These are phyloP conservation scores for Atherinomorus stipes DNA, from an alignment of 2,113 vertebrate genomes.

Conservation along the genomic window DNA sequence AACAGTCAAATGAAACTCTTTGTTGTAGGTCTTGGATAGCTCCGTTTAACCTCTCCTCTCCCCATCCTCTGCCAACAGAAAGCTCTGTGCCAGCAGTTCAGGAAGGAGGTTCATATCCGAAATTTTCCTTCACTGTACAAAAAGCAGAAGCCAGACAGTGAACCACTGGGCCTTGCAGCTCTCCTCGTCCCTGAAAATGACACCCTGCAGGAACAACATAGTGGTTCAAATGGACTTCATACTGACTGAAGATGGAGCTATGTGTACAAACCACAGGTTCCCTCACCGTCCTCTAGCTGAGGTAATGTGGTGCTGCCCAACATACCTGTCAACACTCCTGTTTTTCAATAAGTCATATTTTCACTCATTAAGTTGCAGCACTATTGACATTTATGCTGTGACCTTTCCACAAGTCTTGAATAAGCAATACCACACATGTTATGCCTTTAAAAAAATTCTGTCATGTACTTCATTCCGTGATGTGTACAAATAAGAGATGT, in stretches of 20 bases:
- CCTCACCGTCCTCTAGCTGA: constrained; percentile 4
- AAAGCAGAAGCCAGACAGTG: constrained; percentile 86
- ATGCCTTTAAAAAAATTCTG: constrained; percentile 5
- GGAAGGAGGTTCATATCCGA: constrained; percentile 98
- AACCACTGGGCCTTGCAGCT: constrained; percentile 79
- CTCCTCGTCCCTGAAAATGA: constrained; percentile 82
- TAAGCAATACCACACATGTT: not conserved
- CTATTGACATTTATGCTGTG: not conserved
- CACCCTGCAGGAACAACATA: constrained; percentile 46
- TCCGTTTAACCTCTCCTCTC: constrained; percentile 51
- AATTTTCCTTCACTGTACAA: constrained; percentile 98
- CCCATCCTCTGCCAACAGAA: constrained; percentile 85
- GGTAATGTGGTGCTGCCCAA: constrained; percentile 6
- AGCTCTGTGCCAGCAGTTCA: constrained; percentile 96
- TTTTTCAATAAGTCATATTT: constrained; percentile 26
- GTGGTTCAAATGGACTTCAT: constrained; percentile 30
- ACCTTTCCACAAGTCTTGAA: not conserved
- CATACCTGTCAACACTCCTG: constrained; percentile 42
- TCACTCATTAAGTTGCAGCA: not conserved
- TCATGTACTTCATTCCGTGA: not conserved
- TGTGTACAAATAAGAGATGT: not conserved
- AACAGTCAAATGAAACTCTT: constrained; percentile 58
- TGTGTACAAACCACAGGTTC: constrained; percentile 21
- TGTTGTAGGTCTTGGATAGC: constrained; percentile 27
- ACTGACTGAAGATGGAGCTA: constrained; percentile 36